Base-by-base conservation (phyloP, 2,888 invertebrate species). In the Acleris cristana region DNA sequence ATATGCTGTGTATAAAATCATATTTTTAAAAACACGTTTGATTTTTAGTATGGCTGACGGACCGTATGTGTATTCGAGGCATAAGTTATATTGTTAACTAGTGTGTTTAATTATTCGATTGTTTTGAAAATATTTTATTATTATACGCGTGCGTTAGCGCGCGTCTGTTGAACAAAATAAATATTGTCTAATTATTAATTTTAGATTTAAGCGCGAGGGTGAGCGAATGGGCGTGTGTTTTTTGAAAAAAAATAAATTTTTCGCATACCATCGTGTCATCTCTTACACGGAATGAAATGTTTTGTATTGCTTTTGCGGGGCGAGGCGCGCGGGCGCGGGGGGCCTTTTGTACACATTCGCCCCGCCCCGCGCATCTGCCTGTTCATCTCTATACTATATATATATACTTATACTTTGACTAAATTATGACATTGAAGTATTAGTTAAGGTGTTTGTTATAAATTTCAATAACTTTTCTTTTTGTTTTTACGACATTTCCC, bases 71-170 rank as follows among this genome's bases (percentile, higher is more conserved):
- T 83, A 83, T 80, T 82, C 34, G 82, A 88, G 84, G 81, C 89
- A 86, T 86, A 83, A 89, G 84, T 88, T 87, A 86, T 84, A 85
- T 92, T 92, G 92, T 92, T 92, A 90, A 92, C 92, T 92, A 92
- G 92, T 92, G 92, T 92, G 92, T 92, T 92, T 92, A 92, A 91
- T 90, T 91, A 91, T 92, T 92, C 92, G 92, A 92, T 92, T 92
- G 92, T 92, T 92, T 92, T 92, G 88, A 92, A 90, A 92, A 90
- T 90, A 90, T 90, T 92, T 92, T 92, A 91, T 91, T 91, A 91
- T 90, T 86, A 92, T 90, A 91, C 90, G 91, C 89, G 90, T 87
- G 90, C 86, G 83, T 76, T 81, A 78, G 82, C 88, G 88, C 90
- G 92, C 91, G 92, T 92, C 90, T 92, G 92, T 92, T 92, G 92